phyloP scores from a whole-genome alignment of 2,113 vertebrate species.

The Hypomesus transpacificus region DNA sequence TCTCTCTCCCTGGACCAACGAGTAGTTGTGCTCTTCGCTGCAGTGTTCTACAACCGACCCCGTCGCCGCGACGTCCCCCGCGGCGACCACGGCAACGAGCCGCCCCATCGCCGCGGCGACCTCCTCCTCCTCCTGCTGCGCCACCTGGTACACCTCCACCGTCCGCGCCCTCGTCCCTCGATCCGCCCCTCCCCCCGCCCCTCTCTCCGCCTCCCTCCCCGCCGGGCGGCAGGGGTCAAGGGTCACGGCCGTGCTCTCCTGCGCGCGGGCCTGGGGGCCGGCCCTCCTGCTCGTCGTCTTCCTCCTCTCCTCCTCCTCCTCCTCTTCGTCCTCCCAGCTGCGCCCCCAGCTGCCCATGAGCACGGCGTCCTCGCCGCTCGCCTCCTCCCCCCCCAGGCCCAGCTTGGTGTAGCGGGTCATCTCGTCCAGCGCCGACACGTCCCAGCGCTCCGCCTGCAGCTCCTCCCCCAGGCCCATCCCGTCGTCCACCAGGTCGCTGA shows the following conservation, averaged over 20 bases:
- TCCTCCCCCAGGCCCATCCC: conserved; percentile 63
- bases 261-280: neutral
- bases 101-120: neutral
- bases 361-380: conserved; percentile 61
- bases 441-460: conserved; percentile 69
- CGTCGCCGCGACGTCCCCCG: neutral
- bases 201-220: conserved; percentile 26
- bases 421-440: conserved; percentile 71
- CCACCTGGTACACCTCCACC: conserved; percentile 66
- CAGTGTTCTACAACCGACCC: conserved; percentile 60
- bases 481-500: conserved; percentile 74
- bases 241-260: neutral
- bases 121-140: conserved; percentile 51
- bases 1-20: conserved; percentile 58
- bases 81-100: neutral
- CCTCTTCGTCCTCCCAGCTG: conserved; percentile 51
- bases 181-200: conserved; percentile 28
- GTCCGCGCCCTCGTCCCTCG: conserved; percentile 24
- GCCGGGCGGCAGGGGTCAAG: neutral
- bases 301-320: conserved; percentile 40
- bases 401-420: conserved; percentile 69
- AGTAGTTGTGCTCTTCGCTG: conserved; percentile 75
- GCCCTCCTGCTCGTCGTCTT: conserved; percentile 8
- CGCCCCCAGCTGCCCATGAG: conserved; percentile 64
- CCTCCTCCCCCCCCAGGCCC: conserved; percentile 63